A percentile compares a stretch with the other conserved stretches of the same genome.
phyloP scores from a whole-genome alignment of 2,888 invertebrate species.

The Leucophenga montana region DNA sequence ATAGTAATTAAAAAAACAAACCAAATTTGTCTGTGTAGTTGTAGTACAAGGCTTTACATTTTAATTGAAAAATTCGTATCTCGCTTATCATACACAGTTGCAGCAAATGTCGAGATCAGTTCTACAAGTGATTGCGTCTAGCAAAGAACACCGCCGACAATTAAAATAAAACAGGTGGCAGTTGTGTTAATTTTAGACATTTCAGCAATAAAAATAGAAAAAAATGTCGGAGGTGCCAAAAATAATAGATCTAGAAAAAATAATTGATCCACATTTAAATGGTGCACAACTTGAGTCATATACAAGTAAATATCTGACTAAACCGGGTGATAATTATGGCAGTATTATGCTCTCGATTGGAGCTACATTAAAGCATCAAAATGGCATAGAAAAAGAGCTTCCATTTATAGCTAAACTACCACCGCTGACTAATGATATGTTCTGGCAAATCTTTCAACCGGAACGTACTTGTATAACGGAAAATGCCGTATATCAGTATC shows the following conservation, averaged over 20 bases:
- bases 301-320: slow-evolving; percentile 72
- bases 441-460: slow-evolving; percentile 75
- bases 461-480: slow-evolving; percentile 77
- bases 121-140: no score
- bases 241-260: slow-evolving; percentile 59
- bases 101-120: no score
- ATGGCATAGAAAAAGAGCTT: slow-evolving; percentile 66
- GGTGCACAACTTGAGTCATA: slow-evolving; percentile 69
- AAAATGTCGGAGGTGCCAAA: slow-evolving; percentile 61
- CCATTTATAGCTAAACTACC: slow-evolving; percentile 76
- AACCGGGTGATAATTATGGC: slow-evolving; percentile 78
- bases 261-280: slow-evolving; percentile 64
- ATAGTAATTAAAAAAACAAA: no score
- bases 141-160: no score
- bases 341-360: slow-evolving; percentile 75
- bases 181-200: no score
- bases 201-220: neutral
- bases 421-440: slow-evolving; percentile 75
- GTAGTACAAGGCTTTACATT: no score
- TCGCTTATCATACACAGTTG: no score
- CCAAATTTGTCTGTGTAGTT: no score
- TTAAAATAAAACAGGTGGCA: no score
- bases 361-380: slow-evolving; percentile 63
- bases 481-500: slow-evolving; percentile 75
- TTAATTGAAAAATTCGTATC: no score